Evolutionary conservation across 2,888 invertebrate genomes (phyloP).

Genomic region (Euplexia lucipara): DNA sequence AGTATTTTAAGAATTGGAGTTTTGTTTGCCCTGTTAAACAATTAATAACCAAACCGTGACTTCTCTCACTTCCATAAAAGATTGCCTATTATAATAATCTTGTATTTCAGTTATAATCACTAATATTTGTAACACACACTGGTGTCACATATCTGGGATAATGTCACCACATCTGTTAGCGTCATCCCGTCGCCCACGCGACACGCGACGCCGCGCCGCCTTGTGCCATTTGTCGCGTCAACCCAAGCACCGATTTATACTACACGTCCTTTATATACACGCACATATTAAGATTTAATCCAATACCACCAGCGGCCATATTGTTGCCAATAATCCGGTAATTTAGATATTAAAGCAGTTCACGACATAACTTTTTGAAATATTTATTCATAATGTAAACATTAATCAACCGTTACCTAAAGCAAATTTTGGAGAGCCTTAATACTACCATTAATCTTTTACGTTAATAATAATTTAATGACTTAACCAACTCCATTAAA

Average conservation of each 20-base stretch:
- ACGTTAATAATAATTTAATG: constrained; percentile 75
- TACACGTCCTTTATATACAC: not conserved
- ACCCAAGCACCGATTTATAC: constrained; percentile 48
- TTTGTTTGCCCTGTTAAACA: too few relatives aligned
- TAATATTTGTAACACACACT: not conserved
- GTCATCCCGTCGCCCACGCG: constrained; percentile 45
- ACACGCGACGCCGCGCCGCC: constrained; percentile 31
- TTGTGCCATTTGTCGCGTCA: constrained; percentile 42
- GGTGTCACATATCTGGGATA: constrained; percentile 34
- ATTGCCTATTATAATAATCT: not conserved
- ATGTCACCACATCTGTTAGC: constrained; percentile 49
- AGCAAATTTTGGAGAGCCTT: constrained; percentile 61
- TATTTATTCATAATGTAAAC: constrained; percentile 60
- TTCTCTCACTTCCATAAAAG: too few relatives aligned
- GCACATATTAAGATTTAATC: constrained; percentile 14
- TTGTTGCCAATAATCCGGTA: constrained; percentile 3
- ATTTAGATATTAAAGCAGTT: constrained; percentile 27
- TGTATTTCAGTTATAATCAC: constrained; percentile 6
- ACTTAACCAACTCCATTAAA: constrained; percentile 75
- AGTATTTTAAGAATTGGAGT: too few relatives aligned
- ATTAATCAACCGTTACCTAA: constrained; percentile 64
- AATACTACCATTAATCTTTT: constrained; percentile 70
- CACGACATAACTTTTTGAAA: constrained; percentile 58
- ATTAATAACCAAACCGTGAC: not conserved
- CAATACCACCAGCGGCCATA: constrained; percentile 14